A percentile compares a stretch with the other conserved stretches of the same genome.
phyloP scores from a whole-genome alignment of 2,113 vertebrate species.

The Zapus hudsonius region DNA sequence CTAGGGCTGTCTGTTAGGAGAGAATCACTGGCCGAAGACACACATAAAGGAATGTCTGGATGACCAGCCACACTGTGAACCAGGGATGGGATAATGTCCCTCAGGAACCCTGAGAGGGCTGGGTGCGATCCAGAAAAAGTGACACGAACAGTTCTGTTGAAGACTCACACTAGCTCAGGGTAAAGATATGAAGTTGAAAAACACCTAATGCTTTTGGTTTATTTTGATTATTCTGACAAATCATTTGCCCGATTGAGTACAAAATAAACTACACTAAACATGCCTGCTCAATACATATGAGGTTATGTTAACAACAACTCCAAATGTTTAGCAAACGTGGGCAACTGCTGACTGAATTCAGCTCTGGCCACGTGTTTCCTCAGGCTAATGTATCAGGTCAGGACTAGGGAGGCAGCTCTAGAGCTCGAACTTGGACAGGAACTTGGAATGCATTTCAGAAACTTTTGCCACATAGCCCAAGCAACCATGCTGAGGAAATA shows the following conservation, averaged over 20 bases:
- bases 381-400: too few relatives aligned
- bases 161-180: neutral
- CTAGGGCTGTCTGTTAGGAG: slow-evolving; percentile 71
- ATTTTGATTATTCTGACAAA: neutral
- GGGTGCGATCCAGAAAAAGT: neutral
- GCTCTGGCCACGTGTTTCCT: neutral
- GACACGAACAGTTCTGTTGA: neutral
- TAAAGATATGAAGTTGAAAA: neutral
- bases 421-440: neutral
- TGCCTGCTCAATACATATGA: slow-evolving; percentile 50
- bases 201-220: neutral
- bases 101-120: neutral
- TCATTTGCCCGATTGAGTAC: neutral
- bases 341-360: neutral
- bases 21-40: slow-evolving; percentile 38
- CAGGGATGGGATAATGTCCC: slow-evolving; percentile 3
- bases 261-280: neutral
- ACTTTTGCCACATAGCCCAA: neutral
- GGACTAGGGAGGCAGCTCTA: neutral
- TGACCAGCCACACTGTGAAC: slow-evolving; percentile 60
- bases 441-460: neutral
- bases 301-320: neutral
- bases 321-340: neutral
- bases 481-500: accelerated
- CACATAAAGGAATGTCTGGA: slow-evolving; percentile 53